Evolutionary conservation across 2,888 invertebrate genomes (phyloP), one percentile per base, ranked within the genome.

Genomic region (Drosophila leonis): DNA sequence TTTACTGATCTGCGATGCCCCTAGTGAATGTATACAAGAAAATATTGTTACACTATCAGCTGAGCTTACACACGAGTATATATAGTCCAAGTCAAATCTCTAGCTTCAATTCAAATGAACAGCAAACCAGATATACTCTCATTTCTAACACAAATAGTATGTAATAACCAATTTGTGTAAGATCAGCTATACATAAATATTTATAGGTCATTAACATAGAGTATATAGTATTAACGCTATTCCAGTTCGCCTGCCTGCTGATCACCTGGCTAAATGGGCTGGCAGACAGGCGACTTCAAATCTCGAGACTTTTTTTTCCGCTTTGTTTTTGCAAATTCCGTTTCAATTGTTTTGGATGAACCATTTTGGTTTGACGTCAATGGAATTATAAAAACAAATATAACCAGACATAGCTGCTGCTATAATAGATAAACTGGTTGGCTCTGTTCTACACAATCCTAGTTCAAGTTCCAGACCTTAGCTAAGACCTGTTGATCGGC

Each of bases 341-440:
- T 65, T 75, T 75, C 67, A 75, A 86, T 84, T 88, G 80, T 85
- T 80, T 78, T 78, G 77, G 49, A 80, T 83, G 87, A 76, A 66
- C 76, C 75, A 62, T 70, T 64, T 72, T 59, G 55, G 69, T 59
- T 80, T 86, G 86, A 86, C 86, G 86, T 86, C 86, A 86, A 86
- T 85, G 71, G 62, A 51, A 85, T 86, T 88, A 85, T 82, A 81
- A 75, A 86, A 86, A 82, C 82, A 90, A 88, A 83, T 89, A 56
- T 15, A 35, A 39, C 13, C 44, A 41, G 20, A 41, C 29, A 20
- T 27, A 27, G 27, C 33, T 29, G 20, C 10, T 1, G 29, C 44
- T 62, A 62, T 49, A 74, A 69, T 61, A 66, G 72, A 75, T 35
- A 64, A 78, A 78, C 80, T 71, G 80, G 77, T 77, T 77, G 49